phyloP scores from a whole-genome alignment of 2,113 vertebrate genomes.

The Cyrtonyx montezumae region DNA sequence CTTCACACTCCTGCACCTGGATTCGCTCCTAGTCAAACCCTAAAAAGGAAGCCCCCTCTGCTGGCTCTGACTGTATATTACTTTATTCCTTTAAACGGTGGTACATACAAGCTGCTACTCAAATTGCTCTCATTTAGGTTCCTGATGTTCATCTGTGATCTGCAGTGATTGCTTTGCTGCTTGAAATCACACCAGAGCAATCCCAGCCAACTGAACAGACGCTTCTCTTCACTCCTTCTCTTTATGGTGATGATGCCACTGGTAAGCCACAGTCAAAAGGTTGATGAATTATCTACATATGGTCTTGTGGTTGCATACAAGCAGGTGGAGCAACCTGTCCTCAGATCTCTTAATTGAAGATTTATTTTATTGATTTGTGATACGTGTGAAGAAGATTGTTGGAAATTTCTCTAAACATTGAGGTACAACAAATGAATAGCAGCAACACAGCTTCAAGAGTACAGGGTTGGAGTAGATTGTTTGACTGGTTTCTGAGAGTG shows the following conservation, averaged over 20 bases:
- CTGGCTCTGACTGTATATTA: constrained; percentile 56
- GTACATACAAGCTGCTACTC: neutral
- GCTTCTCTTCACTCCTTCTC: neutral
- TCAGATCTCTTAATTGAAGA: neutral
- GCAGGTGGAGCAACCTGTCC: neutral
- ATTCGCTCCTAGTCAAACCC: constrained; percentile 17
- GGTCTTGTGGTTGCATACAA: neutral
- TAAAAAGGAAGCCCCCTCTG: constrained; percentile 75
- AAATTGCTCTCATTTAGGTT: neutral
- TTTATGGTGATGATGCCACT: neutral
- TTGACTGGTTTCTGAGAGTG: neutral
- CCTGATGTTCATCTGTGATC: neutral
- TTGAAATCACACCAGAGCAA: neutral
- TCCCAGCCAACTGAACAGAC: neutral
- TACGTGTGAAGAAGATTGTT: neutral
- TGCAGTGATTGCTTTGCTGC: neutral
- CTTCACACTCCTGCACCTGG: neutral
- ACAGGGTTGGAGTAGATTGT: neutral
- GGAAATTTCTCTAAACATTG: neutral
- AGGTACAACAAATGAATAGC: neutral
- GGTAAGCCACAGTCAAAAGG: neutral
- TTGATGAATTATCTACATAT: neutral
- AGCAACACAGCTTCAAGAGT: fast-evolving
- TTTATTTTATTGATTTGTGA: neutral
- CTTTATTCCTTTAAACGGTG: neutral